Conservation (phyloP, 2,888 invertebrate species). For the Ochropleura leucogaster region DNA sequence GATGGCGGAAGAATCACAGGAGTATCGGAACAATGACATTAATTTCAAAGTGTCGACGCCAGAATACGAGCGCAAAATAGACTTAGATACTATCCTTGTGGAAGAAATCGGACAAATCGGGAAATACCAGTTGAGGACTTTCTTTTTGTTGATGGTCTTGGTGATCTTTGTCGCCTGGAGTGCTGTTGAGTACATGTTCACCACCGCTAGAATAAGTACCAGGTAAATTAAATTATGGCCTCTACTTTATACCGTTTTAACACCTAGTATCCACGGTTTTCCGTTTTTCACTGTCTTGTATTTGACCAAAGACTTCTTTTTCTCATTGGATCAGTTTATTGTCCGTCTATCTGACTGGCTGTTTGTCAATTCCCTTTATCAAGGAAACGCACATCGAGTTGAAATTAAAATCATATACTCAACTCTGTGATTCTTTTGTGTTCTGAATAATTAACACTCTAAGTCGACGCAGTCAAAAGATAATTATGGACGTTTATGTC, state of each 20-base stretch:
- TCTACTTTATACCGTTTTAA: neutral
- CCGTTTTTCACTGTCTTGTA: no score
- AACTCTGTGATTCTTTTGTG: no score
- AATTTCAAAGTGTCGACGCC: neutral
- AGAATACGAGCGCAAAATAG: conserved; percentile 60
- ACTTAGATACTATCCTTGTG: conserved; percentile 79
- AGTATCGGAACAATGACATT: conserved; percentile 12
- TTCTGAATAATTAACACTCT: no score
- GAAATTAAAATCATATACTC: no score
- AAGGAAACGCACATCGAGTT: no score
- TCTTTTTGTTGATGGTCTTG: conserved; percentile 71
- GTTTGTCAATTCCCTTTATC: no score
- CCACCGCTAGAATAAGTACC: conserved; percentile 80
- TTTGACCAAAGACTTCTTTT: no score
- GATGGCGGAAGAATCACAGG: conserved; percentile 25
- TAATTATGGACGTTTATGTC: no score
- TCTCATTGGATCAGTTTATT: no score
- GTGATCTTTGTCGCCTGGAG: conserved; percentile 79
- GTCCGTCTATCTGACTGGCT: no score
- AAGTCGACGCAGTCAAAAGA: no score
- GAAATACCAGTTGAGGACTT: conserved; percentile 74
- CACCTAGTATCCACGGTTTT: no score
- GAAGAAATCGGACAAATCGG: conserved; percentile 85
- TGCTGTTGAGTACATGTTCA: conserved; percentile 82
- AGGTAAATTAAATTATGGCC: conserved; percentile 70